Base-by-base conservation (phyloP, 2,888 invertebrate genomes). In the Eristalis arbustorum region DNA sequence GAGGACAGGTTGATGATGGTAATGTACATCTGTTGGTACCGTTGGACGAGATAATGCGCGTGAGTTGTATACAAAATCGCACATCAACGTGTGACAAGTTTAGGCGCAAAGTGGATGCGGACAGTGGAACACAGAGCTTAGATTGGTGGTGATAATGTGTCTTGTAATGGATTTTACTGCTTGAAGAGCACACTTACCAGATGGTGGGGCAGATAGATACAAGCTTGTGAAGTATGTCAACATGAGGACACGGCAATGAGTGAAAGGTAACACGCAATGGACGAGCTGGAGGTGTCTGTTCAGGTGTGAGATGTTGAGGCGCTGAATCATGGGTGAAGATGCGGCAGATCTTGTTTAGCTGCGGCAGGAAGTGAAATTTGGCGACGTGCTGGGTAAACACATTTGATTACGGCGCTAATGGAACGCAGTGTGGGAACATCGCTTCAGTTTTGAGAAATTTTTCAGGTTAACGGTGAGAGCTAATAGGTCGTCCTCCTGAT, bases 1-100 rank as follows among this genome's bases (percentile, higher is more conserved):
- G 42, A 80, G 31, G 31, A 81, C 80, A 84, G 80, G 85, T 85
- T 71, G 31, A 18, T 78, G 66, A 75, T 74, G 71, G 64, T 72
- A 79, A 67, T 84, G 56, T 67, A 67, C 75, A 75, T 31, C 31
- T 31, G 57, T 71, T 84, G n/a, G 31, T 81, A 85, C 84, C 76
- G 84, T 75, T 84, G 80, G 49, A 75, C 72, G 80, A 80, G 62
- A 59, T 23, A 59, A 25, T 25, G 59, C 66, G 49, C 28, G 71
- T 37, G 71, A 62, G 74, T 79, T 67, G 62, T 71, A 67, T 66
- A 77, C 67, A 83, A 73, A n/a, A 73, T 34, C 68, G 69, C 59
- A 31, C 31, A 57, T 31, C 56, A 22, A 23, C 25, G 34, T 28
- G 67, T 68, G 75, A 80, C 72, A 76, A 63, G 84, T 84, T 84